A percentile compares a stretch with the other conserved stretches of the same genome.
These are phyloP conservation scores for Drosophila rufa DNA, from an alignment of 1,140 invertebrate species.

Conservation along the genomic window DNA sequence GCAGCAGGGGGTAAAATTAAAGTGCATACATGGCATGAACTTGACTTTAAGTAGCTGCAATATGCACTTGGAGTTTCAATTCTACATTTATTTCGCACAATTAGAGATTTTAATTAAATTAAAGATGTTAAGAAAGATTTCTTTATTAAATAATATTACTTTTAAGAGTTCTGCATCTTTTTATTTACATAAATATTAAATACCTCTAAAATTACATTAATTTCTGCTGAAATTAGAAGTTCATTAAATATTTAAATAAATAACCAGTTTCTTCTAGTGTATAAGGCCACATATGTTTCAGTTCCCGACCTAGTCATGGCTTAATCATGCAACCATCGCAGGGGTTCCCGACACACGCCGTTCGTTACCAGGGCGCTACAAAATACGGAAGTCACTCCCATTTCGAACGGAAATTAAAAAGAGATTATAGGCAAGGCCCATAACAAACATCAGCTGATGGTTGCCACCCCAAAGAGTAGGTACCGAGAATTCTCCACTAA, in stretches of 20 bases:
- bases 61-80: background rate
- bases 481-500: background rate
- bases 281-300: background rate
- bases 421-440: constrained; percentile 21
- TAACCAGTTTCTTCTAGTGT: background rate
- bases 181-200: background rate
- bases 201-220: no score
- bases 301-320: constrained; percentile 1
- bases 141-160: background rate
- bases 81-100: background rate
- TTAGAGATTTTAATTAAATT: background rate
- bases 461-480: background rate
- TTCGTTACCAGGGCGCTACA: constrained; percentile 7
- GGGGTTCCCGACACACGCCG: constrained; percentile 4
- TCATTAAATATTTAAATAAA: background rate
- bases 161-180: background rate
- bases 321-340: constrained; percentile 5
- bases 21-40: constrained; percentile 2
- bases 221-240: no score
- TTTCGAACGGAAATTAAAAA: constrained; percentile 46
- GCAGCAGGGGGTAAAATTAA: constrained; percentile 5
- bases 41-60: background rate
- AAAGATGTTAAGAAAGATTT: background rate
- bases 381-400: constrained; percentile 14
- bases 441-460: constrained; percentile 40